phyloP scores from a whole-genome alignment of 2,113 vertebrate species.

The Ciconia boyciana region DNA sequence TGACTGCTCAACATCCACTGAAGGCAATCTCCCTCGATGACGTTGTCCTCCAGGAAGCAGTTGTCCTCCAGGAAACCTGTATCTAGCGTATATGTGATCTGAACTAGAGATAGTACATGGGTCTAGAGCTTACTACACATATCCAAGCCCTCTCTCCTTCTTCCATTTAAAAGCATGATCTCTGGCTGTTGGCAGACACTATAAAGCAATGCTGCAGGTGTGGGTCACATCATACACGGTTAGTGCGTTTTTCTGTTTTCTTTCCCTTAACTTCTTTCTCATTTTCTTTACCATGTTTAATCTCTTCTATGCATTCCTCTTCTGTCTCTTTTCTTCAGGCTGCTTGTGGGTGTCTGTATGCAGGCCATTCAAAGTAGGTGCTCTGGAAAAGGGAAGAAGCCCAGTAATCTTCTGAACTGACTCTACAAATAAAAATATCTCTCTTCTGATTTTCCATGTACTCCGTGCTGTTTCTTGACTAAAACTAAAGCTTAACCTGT shows the following conservation, averaged over 20 bases:
- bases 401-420: neutral
- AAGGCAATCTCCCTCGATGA: neutral
- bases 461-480: neutral
- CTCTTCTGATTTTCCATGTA: neutral
- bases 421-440: neutral
- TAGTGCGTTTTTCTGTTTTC: neutral
- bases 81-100: neutral
- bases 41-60: neutral
- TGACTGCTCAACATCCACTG: neutral
- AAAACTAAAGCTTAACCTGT: constrained; percentile 9
- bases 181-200: neutral
- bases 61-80: neutral
- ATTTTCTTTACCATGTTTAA: neutral
- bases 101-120: neutral
- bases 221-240: neutral
- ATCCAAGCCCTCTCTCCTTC: neutral
- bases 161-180: neutral
- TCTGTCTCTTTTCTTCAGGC: neutral
- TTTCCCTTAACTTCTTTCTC: neutral
- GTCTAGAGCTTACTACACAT: neutral
- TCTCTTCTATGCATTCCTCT: neutral
- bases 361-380: neutral
- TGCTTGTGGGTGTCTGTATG: neutral
- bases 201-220: neutral
- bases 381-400: neutral